These are phyloP conservation scores for Chiroxiphia lanceolata DNA, from an alignment of 2,797 vertebrate genomes.

Conservation along the genomic window DNA sequence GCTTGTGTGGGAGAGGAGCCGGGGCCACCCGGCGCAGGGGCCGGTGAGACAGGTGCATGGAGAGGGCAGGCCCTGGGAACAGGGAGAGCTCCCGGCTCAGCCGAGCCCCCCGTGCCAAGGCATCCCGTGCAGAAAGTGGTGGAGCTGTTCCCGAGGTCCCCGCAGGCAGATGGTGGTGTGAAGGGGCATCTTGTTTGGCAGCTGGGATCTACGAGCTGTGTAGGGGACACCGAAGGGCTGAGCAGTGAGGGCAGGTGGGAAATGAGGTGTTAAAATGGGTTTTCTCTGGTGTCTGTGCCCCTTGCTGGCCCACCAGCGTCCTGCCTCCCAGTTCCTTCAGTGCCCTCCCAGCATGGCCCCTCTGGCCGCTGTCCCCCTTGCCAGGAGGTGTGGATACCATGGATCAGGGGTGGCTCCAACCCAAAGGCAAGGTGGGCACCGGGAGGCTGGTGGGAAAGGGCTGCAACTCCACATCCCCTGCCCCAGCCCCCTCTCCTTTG, in stretches of 20 bases:
- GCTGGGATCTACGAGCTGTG: fast-evolving
- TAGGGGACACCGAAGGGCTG: background rate
- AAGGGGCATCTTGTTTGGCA: background rate
- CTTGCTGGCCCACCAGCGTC: background rate
- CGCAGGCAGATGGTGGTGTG: fast-evolving
- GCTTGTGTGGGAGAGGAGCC: constrained; percentile 20
- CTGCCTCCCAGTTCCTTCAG: background rate
- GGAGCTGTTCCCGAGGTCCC: background rate
- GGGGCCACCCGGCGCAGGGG: background rate
- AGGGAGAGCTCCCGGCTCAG: background rate
- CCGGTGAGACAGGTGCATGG: background rate
- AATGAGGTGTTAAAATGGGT: background rate
- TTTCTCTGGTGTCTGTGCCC: background rate
- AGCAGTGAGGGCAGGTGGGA: background rate
- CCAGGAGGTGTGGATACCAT: background rate
- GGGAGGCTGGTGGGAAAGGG: background rate
- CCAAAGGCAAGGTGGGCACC: background rate
- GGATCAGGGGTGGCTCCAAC: fast-evolving
- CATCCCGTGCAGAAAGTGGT: fast-evolving
- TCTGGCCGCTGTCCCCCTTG: background rate
- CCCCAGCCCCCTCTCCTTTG: background rate
- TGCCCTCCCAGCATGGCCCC: background rate
- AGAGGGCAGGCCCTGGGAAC: background rate
- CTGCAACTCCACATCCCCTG: background rate
- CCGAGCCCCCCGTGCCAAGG: fast-evolving